A percentile compares a stretch with the other conserved stretches of the same genome.
Evolutionary conservation across 1,140 invertebrate genomes (phyloP).

Genomic region (Helicoverpa zea): DNA sequence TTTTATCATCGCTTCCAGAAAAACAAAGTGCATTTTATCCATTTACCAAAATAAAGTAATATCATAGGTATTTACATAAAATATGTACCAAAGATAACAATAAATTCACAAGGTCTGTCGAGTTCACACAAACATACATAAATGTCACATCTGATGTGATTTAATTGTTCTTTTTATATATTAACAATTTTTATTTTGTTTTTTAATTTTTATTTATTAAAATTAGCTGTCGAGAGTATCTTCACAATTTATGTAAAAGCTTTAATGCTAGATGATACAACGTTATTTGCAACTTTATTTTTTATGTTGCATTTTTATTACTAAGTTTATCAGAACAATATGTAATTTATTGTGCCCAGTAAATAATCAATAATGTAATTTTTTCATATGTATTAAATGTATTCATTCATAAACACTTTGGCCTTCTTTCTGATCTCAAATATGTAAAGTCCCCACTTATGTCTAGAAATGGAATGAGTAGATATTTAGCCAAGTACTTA

Average conservation of each 20-base stretch:
- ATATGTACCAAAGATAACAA: conserved; percentile 22
- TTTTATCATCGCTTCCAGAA: background rate
- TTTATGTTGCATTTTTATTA: background rate
- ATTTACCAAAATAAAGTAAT: background rate
- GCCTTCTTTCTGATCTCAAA: too few species aligned
- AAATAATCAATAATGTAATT: background rate
- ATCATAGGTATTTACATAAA: conserved; percentile 7
- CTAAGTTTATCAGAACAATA: background rate
- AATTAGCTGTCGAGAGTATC: conserved; percentile 60
- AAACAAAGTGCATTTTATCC: conserved; percentile 4
- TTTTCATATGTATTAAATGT: too few species aligned
- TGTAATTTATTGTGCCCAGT: background rate
- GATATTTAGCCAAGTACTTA: too few species aligned
- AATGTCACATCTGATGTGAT: conserved; percentile 58
- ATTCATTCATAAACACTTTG: too few species aligned
- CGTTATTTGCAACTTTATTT: background rate
- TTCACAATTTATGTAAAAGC: conserved; percentile 58
- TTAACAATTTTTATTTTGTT: conserved; percentile 50
- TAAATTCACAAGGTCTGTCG: conserved; percentile 45
- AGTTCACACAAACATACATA: conserved; percentile 55
- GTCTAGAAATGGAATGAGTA: too few species aligned
- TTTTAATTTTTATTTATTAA: conserved; percentile 18
- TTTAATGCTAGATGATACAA: background rate
- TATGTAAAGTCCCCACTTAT: too few species aligned
- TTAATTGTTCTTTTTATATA: conserved; percentile 63